Conservation (phyloP, 2,113 vertebrate genomes). For the Anolis sagrei region DNA sequence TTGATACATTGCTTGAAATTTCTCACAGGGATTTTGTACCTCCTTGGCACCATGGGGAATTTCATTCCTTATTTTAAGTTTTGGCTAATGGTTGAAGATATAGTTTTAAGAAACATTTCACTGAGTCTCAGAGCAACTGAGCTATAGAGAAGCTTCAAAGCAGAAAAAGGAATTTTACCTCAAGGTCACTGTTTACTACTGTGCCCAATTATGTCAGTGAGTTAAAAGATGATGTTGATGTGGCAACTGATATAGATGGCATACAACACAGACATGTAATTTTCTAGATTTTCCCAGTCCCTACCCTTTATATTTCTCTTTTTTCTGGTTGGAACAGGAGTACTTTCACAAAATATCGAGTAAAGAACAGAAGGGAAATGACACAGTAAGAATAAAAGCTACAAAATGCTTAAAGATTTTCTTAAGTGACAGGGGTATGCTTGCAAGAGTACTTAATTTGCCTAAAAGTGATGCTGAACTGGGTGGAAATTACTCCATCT, state of each 20-base stretch:
- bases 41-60: background rate
- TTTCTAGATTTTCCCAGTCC: background rate
- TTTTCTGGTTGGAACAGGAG: background rate
- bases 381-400: conserved; percentile 14
- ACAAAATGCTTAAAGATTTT: conserved; percentile 4
- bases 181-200: background rate
- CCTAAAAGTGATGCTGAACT: background rate
- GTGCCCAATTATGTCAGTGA: background rate
- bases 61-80: background rate
- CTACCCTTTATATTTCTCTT: background rate
- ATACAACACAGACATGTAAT: background rate
- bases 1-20: background rate
- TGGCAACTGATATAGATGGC: background rate
- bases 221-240: conserved; percentile 12
- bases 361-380: conserved; percentile 10
- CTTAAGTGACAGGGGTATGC: conserved; percentile 11
- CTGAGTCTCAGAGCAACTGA: conserved; percentile 11
- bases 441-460: background rate
- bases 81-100: background rate
- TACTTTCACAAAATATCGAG: background rate
- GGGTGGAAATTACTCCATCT: conserved; percentile 15
- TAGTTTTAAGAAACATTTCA: background rate
- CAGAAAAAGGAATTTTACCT: background rate
- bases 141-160: conserved; percentile 13
- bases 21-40: background rate